Evolutionary conservation across 2,113 vertebrate species (phyloP), one percentile per base, ranked within the genome.

Genomic region (Spizaetus ornatus): DNA sequence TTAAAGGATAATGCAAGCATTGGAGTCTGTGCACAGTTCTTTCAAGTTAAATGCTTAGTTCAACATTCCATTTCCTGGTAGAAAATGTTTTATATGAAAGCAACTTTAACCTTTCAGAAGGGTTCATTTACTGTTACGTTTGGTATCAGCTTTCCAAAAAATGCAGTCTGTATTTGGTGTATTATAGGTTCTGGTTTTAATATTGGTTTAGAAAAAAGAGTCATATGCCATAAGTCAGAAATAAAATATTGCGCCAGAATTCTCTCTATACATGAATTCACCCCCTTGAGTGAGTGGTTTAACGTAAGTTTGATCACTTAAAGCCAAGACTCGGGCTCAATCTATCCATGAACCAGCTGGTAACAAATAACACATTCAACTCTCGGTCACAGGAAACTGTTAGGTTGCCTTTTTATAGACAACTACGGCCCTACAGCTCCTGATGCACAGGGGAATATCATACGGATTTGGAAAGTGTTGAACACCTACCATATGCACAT

Each of bases 51-150:
- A 91, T 84, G 69, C 87, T 94, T 96, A 95, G 80, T 95, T 97
- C 95, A 96, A 93, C 85, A 85, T 96, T 96, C 82, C 67, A 92
- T 97, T 97, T 97, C 95, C 97, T 97, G 90, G 82, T 94, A 92
- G 84, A 97, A 96, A 96, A 97, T 94, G 50, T 97, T 98, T 96
- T 96, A 94, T 97, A 94, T 96, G 78, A 97, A 97, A 97, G 95
- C 93, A 97, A 67, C 74, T 94, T 90, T 96, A 97, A 96, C 95
- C 94, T 96, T 97, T 95, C 70, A 88, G 93, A 95, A 73, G 79
- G 95, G 92, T 97, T 97, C 93, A 97, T 94, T 97, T 97, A 91
- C 88, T 96, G 96, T 94, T 97, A 97, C 4, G 5, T 97, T 98
- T 97, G 36, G 80, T 97, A 90, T 96, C 84, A 76, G 61, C 93